phyloP scores from a whole-genome alignment of 2,797 vertebrate species.

The Lacerta bilineata region DNA sequence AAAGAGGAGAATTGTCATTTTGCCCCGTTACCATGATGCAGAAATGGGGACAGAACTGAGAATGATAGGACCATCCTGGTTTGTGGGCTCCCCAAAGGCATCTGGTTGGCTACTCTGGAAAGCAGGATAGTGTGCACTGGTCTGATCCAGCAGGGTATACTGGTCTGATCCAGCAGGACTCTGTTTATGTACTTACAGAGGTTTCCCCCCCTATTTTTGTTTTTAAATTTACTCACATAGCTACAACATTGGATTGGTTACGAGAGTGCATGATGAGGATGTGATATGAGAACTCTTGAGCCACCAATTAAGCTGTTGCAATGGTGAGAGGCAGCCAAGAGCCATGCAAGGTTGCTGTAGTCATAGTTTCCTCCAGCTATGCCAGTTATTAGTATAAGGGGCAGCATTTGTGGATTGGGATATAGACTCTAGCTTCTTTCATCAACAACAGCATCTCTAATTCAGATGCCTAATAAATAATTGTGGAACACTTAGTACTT shows the following conservation, averaged over 20 bases:
- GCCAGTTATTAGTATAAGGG: background rate
- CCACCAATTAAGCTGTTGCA: background rate
- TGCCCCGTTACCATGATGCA: background rate
- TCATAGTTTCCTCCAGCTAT: background rate
- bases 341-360: background rate
- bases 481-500: constrained; percentile 5
- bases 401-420: background rate
- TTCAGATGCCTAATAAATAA: constrained; percentile 23
- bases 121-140: no score
- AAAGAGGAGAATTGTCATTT: background rate
- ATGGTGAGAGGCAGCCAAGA: background rate
- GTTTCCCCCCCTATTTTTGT: background rate
- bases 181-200: no score
- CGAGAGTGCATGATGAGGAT: no score
- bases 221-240: background rate
- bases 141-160: no score
- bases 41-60: background rate
- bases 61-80: background rate
- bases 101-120: no score
- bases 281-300: background rate
- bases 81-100: background rate
- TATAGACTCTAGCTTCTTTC: background rate
- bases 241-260: background rate
- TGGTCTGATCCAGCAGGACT: no score
- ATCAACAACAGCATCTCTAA: background rate